These are phyloP conservation scores for Tolypeutes matacus DNA, from an alignment of 2,797 vertebrate genomes.

Conservation along the genomic window DNA sequence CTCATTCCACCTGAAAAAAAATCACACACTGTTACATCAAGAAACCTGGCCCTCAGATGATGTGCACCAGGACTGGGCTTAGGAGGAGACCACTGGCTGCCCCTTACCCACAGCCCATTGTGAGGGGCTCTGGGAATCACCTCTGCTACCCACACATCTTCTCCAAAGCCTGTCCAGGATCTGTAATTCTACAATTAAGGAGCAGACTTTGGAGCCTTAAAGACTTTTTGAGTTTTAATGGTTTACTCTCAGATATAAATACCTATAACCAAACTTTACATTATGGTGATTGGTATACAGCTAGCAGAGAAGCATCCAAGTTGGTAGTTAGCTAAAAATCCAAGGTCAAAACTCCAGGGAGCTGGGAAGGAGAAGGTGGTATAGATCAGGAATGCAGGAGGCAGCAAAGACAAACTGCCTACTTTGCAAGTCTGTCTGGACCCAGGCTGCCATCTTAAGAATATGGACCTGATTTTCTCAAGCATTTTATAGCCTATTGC, in stretches of 20 bases:
- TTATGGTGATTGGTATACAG: background rate
- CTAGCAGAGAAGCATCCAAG: background rate
- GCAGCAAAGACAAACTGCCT: background rate
- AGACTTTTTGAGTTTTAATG: background rate
- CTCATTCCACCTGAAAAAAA: background rate
- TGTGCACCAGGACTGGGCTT: background rate
- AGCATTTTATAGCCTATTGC: background rate
- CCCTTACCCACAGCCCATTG: background rate
- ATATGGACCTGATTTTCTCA: background rate
- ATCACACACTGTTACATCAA: background rate
- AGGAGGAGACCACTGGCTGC: background rate
- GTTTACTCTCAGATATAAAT: constrained; percentile 42
- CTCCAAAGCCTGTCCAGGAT: background rate
- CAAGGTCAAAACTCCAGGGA: background rate
- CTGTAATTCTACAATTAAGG: background rate
- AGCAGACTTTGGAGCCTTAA: background rate
- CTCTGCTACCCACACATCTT: background rate
- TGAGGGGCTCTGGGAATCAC: background rate
- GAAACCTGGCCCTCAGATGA: background rate
- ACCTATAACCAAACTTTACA: background rate
- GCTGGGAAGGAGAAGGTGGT: background rate
- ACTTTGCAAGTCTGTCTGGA: background rate
- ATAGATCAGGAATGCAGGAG: background rate
- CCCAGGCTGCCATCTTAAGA: background rate
- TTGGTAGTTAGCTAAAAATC: background rate